These are phyloP conservation scores for Bothrops jararaca DNA, from an alignment of 2,113 vertebrate genomes.

Conservation along the genomic window DNA sequence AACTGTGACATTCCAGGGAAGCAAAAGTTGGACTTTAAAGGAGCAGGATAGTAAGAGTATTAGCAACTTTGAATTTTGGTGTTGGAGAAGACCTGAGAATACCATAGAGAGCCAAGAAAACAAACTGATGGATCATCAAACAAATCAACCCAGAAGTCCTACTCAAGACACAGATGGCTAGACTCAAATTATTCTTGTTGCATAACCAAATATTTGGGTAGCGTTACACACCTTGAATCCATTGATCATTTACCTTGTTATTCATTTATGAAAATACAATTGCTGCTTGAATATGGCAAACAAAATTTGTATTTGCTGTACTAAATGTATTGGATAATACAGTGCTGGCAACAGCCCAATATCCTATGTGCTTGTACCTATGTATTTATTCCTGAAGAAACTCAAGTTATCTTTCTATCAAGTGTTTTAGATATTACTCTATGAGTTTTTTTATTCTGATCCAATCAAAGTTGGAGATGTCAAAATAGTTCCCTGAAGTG, in stretches of 20 bases:
- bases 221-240: background rate
- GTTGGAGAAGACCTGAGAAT: background rate
- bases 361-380: background rate
- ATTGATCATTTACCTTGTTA: background rate
- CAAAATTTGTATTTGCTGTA: background rate
- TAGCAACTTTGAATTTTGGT: background rate
- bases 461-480: background rate
- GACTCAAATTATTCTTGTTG: background rate
- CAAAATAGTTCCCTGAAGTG: background rate
- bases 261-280: background rate
- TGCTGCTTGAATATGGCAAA: background rate
- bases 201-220: background rate
- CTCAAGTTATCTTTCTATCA: background rate
- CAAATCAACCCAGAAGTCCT: background rate
- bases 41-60: background rate
- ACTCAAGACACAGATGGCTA: background rate
- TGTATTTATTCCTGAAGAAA: background rate
- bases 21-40: background rate
- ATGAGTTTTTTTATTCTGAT: background rate
- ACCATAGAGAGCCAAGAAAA: background rate
- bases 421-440: background rate
- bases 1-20: background rate
- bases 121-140: background rate
- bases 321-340: background rate
- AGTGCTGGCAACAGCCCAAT: background rate